phyloP scores from a whole-genome alignment of 92 coral and sea anemone species.

The Palythoa grandis region DNA sequence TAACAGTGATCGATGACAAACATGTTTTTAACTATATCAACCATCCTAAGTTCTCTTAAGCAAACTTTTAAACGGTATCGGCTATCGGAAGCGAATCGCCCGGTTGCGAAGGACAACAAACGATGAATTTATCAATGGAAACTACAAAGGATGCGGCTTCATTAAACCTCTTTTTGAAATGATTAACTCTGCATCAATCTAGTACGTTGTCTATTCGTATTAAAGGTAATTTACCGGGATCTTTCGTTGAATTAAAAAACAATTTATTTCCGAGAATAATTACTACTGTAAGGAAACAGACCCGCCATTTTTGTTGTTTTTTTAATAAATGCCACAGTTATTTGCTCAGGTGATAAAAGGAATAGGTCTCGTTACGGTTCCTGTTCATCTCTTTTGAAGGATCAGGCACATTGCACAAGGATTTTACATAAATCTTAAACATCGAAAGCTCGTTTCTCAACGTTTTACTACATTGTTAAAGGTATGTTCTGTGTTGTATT shows the following conservation, averaged over 20 bases:
- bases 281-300: constrained; percentile 4
- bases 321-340: not conserved
- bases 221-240: not conserved
- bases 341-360: constrained; percentile 13
- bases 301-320: constrained; percentile 6
- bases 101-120: not conserved
- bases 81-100: not conserved
- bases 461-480: not conserved
- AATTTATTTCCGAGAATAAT: constrained; percentile 2
- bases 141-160: not conserved
- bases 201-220: not conserved
- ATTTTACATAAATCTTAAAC: not conserved
- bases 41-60: not conserved
- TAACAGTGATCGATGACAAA: not conserved
- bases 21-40: not conserved
- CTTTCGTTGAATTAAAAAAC: not conserved
- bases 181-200: not conserved
- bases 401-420: not conserved
- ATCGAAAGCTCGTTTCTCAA: not conserved
- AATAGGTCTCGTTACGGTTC: not conserved
- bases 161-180: not conserved
- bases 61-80: not conserved
- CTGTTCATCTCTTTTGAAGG: not conserved
- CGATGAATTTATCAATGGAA: not conserved
- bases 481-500: not conserved